Evolutionary conservation across 2,797 vertebrate genomes (phyloP).

Genomic region (Acipenser transmontanus): DNA sequence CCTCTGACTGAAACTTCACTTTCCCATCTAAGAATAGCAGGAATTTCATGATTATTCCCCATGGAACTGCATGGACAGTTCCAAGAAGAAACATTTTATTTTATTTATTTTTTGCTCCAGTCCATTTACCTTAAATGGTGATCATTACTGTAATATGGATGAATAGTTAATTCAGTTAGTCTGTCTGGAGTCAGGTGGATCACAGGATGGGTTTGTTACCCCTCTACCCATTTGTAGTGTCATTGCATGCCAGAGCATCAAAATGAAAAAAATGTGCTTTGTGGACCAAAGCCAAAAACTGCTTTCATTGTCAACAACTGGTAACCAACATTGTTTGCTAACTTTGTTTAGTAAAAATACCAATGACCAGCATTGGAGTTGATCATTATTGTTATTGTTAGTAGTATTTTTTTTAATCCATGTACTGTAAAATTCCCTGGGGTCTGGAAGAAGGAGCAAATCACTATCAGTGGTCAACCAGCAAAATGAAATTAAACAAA

Average conservation of each 20-base stretch:
- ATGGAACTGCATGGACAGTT: conserved; percentile 29
- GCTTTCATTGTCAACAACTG: neutral
- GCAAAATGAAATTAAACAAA: no score
- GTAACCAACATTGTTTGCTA: no score
- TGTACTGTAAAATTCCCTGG: no score
- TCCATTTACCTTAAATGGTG: conserved; percentile 56
- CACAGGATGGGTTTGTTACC: neutral
- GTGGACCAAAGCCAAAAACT: neutral
- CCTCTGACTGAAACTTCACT: conserved; percentile 43
- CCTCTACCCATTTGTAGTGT: neutral
- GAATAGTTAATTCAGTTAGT: neutral
- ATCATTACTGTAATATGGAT: conserved; percentile 16
- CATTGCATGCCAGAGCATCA: neutral
- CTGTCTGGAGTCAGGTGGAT: neutral
- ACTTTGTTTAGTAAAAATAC: no score
- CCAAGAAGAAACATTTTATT: conserved; percentile 32
- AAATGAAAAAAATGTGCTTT: neutral
- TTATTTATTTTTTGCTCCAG: conserved; percentile 19
- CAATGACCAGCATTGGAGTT: no score
- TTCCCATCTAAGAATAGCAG: conserved; percentile 69
- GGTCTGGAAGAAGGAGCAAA: no score
- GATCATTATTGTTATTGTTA: no score
- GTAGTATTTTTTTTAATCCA: no score
- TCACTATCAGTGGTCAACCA: no score
- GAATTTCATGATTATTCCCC: conserved; percentile 38